Base-by-base conservation (phyloP, 1,140 invertebrate species). In the Paraescarpia echinospica region DNA sequence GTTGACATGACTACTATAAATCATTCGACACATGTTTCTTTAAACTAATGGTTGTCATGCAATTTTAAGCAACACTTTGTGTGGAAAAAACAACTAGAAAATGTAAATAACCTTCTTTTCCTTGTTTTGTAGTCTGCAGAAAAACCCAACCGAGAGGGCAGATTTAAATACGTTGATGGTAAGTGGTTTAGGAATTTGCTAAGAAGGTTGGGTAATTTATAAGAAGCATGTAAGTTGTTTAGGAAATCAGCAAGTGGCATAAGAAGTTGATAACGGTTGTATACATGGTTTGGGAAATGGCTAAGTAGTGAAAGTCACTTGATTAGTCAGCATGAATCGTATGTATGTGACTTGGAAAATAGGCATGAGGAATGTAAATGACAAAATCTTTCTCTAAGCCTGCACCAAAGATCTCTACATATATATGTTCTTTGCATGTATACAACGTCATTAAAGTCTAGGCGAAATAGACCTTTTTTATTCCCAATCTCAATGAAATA, bases 111-210 rank as follows among this genome's bases (percentile, higher is more conserved):
- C 33, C 93, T 93, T 92, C 91, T 94, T 33, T 91, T 91, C 18
- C 14, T 91, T 94, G n/a, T 91, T 94, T 96, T 94, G 27, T 93
- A 96, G 96, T 96, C 97, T 99, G 93, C 98, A 99, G 96, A 99
- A 99, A 96, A 98, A 99, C 96, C 98, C 99, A 1, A 97, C 97
- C 92, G 98, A 99, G 96, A 96, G 99, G 95, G 98, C 99, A 93
- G 98, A 99, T 96, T 97, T 99, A 89, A 98, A 99, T 96, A 98
- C 98, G 35, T 96, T 99, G 93, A 98, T 99, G 97, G 98, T 99
- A 96, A 96, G 96, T 93, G 33, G 34, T 22, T 33, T 1, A 33
- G 33, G 31, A 35, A 33, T 91, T 90, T 12, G 8, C 14, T 90
- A 34, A 90, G 34, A 12, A 34, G 34, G 35, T 90, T 90, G 33